These are phyloP conservation scores for Hyalella azteca DNA, from an alignment of 2,888 invertebrate species.

Conservation along the genomic window DNA sequence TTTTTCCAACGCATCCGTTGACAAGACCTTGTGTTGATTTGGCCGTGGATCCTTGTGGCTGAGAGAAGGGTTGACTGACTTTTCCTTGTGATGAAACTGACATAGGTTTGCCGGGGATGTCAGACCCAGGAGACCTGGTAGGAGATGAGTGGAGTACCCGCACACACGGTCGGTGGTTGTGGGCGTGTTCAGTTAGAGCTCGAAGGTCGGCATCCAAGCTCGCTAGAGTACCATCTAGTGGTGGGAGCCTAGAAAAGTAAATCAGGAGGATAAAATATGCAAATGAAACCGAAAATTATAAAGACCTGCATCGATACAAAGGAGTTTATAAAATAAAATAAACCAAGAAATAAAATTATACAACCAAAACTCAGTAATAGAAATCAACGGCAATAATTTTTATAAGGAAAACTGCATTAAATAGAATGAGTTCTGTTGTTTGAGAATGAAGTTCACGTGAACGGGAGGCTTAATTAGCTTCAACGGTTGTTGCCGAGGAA, in stretches of 20 bases:
- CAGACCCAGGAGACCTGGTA: neutral
- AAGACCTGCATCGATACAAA: too few relatives aligned
- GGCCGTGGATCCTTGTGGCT: neutral
- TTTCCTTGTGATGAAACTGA: neutral
- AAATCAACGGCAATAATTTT: too few relatives aligned
- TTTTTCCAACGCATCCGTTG: neutral
- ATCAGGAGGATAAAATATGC: neutral
- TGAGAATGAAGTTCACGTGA: too few relatives aligned
- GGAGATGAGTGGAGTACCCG: conserved; percentile 29
- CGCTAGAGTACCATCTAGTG: neutral
- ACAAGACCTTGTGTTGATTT: neutral
- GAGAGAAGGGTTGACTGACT: neutral
- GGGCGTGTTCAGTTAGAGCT: conserved; percentile 48
- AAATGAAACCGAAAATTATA: too few relatives aligned
- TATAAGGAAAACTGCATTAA: too few relatives aligned
- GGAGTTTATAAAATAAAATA: too few relatives aligned
- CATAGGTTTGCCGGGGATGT: neutral
- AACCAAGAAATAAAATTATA: too few relatives aligned
- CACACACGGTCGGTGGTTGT: conserved; percentile 49
- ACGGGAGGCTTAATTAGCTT: too few relatives aligned
- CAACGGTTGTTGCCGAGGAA: too few relatives aligned
- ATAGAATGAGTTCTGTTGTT: too few relatives aligned
- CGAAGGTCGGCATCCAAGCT: conserved; percentile 44
- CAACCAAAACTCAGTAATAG: too few relatives aligned
- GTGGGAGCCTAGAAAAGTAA: conserved; percentile 1